These are phyloP conservation scores for Phalacrocorax brasilianus DNA, from an alignment of 2,113 vertebrate species.

Conservation along the genomic window DNA sequence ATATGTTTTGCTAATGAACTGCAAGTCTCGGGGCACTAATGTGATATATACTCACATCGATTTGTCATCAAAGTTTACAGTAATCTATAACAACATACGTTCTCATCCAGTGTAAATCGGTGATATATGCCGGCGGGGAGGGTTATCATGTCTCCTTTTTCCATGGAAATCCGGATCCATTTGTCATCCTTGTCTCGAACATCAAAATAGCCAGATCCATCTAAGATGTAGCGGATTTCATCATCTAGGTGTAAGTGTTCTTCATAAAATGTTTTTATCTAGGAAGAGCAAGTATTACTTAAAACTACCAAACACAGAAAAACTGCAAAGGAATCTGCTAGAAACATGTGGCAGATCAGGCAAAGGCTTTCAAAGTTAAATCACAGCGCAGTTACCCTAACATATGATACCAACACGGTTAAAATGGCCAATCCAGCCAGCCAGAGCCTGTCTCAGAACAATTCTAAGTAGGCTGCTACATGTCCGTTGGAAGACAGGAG, in stretches of 20 bases:
- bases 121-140: conserved; percentile 95
- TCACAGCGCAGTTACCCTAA: neutral
- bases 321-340: neutral
- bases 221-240: conserved; percentile 93
- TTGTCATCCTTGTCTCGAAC: conserved; percentile 84
- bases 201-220: conserved; percentile 92
- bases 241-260: conserved; percentile 94
- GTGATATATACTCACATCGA: neutral
- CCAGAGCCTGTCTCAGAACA: neutral
- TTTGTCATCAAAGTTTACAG: neutral
- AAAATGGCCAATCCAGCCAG: neutral
- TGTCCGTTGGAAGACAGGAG: neutral
- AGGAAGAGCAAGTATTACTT: neutral
- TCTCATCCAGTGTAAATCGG: conserved; percentile 90
- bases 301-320: neutral
- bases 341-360: neutral
- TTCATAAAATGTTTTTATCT: conserved; percentile 90
- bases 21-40: neutral
- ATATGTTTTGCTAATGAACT: conserved; percentile 44
- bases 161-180: conserved; percentile 90
- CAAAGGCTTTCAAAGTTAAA: neutral
- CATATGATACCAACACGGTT: neutral
- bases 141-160: conserved; percentile 92
- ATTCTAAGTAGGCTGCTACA: neutral
- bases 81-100: conserved; percentile 68